Base-by-base conservation (phyloP, 2,797 vertebrate species). In the Schizopygopsis malacanthus region DNA sequence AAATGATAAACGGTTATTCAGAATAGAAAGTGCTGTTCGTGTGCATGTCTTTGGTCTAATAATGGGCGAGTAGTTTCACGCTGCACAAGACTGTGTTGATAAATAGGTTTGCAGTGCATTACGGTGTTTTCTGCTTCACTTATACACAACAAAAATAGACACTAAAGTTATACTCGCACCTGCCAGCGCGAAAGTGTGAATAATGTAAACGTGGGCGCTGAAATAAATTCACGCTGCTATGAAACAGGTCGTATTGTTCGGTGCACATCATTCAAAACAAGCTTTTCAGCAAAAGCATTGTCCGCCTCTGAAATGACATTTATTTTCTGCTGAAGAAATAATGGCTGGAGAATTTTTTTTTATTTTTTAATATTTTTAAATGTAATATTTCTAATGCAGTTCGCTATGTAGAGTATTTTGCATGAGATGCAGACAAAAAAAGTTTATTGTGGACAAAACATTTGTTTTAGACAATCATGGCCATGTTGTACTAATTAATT, bases 91-190 rank as follows among this genome's bases (percentile, higher is more conserved):
- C 9, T 12, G 20, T 71, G 18, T n/a, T 71, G 37, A 70, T 70
- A 13, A 71, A 25, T 72, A 18, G 72, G 25, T 75, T 75, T 75
- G 45, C 16, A 11, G 72, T 28, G 45, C 72, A 50, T 75, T 75
- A 75, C 45, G 33, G 45, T 75, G 47, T 33, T 33, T 52, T 75
- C 47, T 52, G 47, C 72, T 50, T 75, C 72, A 52, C 25, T 52
- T 47, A 15, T n/a, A 73, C 47, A n/a, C 25, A 5, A 76, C 16
- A 37, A 50, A 75, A 76, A 76, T 52, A 76, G 72, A 73, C 6
- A 7, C 71, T 45, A 73, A 28, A 73, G 15, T 28, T 33, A 8
- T 7, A 18, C 7, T 47, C n/a, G 43, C 71, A 75, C 43, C 15
- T 28, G 28, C 28, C 28, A 28, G 28, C 28, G 28, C 28, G 28